phyloP scores from a whole-genome alignment of 2,113 vertebrate species.

The Nannospalax galili region DNA sequence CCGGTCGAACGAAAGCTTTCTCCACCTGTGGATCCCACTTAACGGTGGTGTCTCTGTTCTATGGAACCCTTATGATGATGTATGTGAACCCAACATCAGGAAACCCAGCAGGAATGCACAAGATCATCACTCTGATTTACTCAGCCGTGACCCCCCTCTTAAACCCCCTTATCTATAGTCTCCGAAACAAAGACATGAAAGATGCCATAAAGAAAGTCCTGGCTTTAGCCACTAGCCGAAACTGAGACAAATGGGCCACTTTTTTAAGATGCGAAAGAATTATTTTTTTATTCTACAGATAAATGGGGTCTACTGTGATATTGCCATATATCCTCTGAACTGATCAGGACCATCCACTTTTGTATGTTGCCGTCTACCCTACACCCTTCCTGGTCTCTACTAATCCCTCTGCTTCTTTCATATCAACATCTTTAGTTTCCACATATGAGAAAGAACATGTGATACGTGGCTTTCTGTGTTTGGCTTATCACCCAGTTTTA shows the following conservation, averaged over 20 bases:
- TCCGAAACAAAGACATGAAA: conserved; percentile 77
- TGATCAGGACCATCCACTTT: background rate
- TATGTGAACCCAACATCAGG: conserved; percentile 67
- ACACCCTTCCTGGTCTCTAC: background rate
- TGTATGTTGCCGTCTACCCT: too few species aligned
- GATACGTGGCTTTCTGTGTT: background rate
- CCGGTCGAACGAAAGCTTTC: conserved; percentile 70
- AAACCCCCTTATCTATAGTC: conserved; percentile 77
- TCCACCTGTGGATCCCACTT: conserved; percentile 77
- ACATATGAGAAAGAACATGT: background rate
- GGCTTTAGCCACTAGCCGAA: conserved; percentile 19
- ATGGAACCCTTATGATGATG: conserved; percentile 71
- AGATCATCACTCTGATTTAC: conserved; percentile 64
- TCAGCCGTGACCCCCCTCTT: conserved; percentile 66
- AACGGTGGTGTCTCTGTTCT: conserved; percentile 76
- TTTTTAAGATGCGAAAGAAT: background rate
- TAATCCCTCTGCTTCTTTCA: background rate
- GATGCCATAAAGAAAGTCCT: conserved; percentile 65
- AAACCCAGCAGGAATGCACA: conserved; percentile 62
- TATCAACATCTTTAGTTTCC: background rate
- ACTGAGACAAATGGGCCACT: conserved; percentile 11
- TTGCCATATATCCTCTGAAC: background rate
- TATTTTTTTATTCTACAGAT: conserved; percentile 7
- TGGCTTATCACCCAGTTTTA: background rate
- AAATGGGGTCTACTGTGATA: background rate